Percentiles rank a stretch among this genome's conserved stretches.
Conservation (phyloP, 1,140 invertebrate genomes). For the Megalonaias nervosa region DNA sequence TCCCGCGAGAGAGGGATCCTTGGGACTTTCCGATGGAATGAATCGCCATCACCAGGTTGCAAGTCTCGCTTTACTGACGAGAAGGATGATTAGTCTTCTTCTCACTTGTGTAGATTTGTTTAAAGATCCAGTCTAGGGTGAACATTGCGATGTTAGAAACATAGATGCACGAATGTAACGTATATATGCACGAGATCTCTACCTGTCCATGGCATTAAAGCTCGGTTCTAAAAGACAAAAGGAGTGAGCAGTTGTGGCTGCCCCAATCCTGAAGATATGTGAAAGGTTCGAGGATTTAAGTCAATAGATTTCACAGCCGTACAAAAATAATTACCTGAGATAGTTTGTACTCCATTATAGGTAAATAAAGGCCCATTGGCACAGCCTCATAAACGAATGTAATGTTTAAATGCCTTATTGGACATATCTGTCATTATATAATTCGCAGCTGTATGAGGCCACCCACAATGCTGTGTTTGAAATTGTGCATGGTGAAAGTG, state of each 20-base stretch:
- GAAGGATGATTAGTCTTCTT: too few species aligned
- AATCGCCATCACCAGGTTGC: too few species aligned
- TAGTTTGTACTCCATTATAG: neutral
- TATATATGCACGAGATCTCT: slow-evolving; percentile 4
- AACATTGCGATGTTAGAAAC: too few species aligned
- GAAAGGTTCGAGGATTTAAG: neutral
- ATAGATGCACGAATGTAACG: neutral
- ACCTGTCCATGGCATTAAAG: slow-evolving; percentile 9
- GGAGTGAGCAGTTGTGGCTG: slow-evolving; percentile 12
- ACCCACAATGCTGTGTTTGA: slow-evolving; percentile 9
- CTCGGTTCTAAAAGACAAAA: neutral
- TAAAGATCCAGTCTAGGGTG: too few species aligned
- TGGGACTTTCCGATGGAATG: too few species aligned
- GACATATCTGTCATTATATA: neutral
- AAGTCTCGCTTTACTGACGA: too few species aligned
- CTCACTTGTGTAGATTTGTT: too few species aligned
- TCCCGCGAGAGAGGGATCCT: too few species aligned
- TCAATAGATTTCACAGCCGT: neutral
- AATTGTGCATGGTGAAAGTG: neutral
- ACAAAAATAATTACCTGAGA: neutral
- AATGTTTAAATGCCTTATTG: neutral
- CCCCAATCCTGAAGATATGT: slow-evolving; percentile 23
- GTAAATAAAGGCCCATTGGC: neutral
- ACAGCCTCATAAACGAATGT: neutral
- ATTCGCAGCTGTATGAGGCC: neutral